These are phyloP conservation scores for Tetragnatha versicolor DNA, from an alignment of 1,140 invertebrate genomes.

Conservation along the genomic window DNA sequence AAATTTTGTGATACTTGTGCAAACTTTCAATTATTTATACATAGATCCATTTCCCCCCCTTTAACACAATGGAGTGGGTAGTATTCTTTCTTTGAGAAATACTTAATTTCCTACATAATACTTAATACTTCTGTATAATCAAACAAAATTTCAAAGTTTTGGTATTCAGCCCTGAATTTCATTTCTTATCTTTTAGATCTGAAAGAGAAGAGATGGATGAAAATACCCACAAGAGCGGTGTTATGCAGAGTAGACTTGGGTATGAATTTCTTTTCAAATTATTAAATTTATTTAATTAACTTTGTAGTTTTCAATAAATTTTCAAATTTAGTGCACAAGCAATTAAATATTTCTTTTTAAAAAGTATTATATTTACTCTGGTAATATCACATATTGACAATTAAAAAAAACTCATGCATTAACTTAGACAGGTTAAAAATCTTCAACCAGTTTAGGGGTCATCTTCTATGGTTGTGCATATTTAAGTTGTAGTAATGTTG, in stretches of 20 bases:
- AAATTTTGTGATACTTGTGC: not conserved
- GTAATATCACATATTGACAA: not conserved
- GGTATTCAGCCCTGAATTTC: not conserved
- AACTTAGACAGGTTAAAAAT: not conserved
- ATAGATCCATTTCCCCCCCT: not conserved
- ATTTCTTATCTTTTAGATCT: not conserved
- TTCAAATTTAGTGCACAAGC: not conserved
- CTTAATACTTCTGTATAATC: not conserved
- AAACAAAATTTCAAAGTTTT: not conserved
- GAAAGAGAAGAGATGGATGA: constrained; percentile 16
- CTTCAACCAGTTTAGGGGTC: too few species aligned
- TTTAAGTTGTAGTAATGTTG: too few species aligned
- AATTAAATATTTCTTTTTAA: not conserved
- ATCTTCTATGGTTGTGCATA: too few species aligned
- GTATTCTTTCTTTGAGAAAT: not conserved
- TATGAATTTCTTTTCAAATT: not conserved
- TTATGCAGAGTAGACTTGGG: constrained; percentile 32
- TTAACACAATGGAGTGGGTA: not conserved
- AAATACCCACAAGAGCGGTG: not conserved
- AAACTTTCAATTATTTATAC: not conserved
- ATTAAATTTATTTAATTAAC: not conserved
- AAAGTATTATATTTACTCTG: not conserved
- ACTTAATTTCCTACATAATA: not conserved
- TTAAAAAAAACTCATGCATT: not conserved
- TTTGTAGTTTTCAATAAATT: not conserved